Conservation (phyloP, 2,888 invertebrate species). For the Strigamia crassipes region DNA sequence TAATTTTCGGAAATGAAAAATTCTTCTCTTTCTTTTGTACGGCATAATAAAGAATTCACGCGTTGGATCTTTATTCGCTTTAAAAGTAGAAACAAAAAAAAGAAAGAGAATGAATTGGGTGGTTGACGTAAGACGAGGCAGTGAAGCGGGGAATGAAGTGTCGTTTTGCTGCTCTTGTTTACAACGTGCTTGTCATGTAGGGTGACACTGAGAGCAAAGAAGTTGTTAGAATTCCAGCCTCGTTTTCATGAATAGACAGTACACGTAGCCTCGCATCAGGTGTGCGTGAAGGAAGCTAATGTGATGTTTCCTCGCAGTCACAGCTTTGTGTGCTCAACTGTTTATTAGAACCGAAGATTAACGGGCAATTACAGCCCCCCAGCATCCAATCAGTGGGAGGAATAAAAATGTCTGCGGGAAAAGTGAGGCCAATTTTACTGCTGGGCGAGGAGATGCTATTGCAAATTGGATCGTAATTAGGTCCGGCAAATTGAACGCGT, state of each 20-base stretch:
- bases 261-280: not conserved
- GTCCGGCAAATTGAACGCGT: not conserved
- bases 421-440: not conserved
- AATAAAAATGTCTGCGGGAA: not conserved
- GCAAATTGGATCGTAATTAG: not conserved
- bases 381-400: not conserved
- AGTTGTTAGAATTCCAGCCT: not conserved
- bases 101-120: not conserved
- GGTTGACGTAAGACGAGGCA: not conserved
- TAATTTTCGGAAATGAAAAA: no score
- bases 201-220: not conserved
- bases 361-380: not conserved
- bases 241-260: not conserved
- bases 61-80: not conserved
- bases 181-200: not conserved
- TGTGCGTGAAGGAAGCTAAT: not conserved
- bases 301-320: not conserved
- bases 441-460: not conserved
- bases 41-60: no score
- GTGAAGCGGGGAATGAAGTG: not conserved
- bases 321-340: not conserved
- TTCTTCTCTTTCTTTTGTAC: no score
- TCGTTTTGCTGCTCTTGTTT: not conserved
- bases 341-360: not conserved
- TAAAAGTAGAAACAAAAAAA: not conserved